Conservation (phyloP, 2,797 vertebrate species). For the Hoplostethus atlanticus region DNA sequence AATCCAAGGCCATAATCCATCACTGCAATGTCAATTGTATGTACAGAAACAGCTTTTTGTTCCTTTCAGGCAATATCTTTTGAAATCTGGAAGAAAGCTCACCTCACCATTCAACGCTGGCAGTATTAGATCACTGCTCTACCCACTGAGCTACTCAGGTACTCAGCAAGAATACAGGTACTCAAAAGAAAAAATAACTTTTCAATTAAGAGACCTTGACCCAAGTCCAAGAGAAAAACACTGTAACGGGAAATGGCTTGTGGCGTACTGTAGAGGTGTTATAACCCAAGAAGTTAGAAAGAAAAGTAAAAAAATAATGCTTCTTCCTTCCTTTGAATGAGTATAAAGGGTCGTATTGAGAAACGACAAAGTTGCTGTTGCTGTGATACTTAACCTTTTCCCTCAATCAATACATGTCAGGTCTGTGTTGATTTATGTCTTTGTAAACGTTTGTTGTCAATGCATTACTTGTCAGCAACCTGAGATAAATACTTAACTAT, state of each 20-base stretch:
- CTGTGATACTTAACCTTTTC: background rate
- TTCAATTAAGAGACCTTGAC: constrained; percentile 34
- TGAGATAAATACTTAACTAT: background rate
- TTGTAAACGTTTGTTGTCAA: background rate
- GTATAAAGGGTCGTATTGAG: background rate
- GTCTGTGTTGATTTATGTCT: constrained; percentile 12
- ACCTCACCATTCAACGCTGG: background rate
- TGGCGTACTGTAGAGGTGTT: constrained; percentile 5
- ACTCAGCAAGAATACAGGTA: constrained; percentile 8
- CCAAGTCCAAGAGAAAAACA: constrained; percentile 17
- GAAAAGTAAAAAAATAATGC: background rate
- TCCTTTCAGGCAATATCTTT: constrained; percentile 27
- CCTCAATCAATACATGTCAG: constrained; percentile 9
- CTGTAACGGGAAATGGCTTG: constrained; percentile 31
- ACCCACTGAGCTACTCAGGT: constrained; percentile 2
- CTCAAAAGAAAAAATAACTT: constrained; percentile 4
- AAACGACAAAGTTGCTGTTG: background rate
- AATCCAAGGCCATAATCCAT: constrained; percentile 57
- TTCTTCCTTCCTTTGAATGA: background rate
- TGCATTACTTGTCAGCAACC: background rate
- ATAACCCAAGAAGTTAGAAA: background rate
- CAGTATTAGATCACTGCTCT: background rate
- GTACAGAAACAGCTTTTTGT: constrained; percentile 43
- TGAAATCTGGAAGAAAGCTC: constrained; percentile 27
- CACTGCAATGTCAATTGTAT: constrained; percentile 23